Base-by-base conservation (phyloP, 1,140 invertebrate species). In the Drosophila arizonae region DNA sequence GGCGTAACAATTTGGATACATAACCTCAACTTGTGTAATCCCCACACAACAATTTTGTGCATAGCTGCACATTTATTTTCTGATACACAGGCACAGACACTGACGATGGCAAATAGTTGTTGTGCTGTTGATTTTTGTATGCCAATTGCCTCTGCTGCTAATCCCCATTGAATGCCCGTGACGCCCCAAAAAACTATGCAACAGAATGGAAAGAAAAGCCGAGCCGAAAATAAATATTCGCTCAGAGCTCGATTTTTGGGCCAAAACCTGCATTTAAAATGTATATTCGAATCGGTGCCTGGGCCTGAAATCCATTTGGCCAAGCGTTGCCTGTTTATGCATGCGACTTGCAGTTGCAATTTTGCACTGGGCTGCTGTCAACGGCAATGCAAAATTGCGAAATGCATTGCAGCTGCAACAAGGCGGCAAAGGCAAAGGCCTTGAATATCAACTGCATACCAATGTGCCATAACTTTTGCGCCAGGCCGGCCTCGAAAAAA, bases 381-480 rank as follows among this genome's bases (percentile, higher is more conserved):
- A 57, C 36, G 36, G 36, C 36, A 39, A 13, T 39, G 36, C 68
- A 52, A 46, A 45, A 73, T 62, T 72, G 46, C 46, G 52, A 72
- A 65, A 72, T 76, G 69, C 68, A 72, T 55, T 72, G 50, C 46
- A 26, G 55, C 56, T 61, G 56, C 54, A 58, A 51, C 54, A 48
- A 65, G 63, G 57, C 45, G 45, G 61, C 36, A 45, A 57, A 66
- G 63, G 71, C 28, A 30, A 30, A 30, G 28, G 28, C 64, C 75
- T 65, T 77, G 75, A 77, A 77, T 77, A 70, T 77, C 65, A 77
- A 70, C 75, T 74, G 48, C 65, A 70, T 65, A 61, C 75, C 71
- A 51, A 77, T 77, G 71, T 69, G 71, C 60, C 61, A 74, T 70
- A 77, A 74, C 75, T 74, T 74, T 65, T 71, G 68, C 30, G 56